Base-by-base conservation (phyloP, 2,888 invertebrate species). In the Drosophila acutilabella region DNA sequence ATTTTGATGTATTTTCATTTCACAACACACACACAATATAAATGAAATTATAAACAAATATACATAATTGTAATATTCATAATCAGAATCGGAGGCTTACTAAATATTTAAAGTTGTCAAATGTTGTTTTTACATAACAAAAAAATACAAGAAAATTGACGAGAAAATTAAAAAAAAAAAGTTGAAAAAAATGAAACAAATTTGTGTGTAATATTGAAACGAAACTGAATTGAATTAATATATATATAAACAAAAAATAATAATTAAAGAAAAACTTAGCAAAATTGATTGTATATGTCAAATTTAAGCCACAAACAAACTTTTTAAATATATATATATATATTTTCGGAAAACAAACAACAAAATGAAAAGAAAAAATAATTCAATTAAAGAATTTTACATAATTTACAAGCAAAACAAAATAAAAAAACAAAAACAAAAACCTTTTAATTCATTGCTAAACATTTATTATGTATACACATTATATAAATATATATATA, bases 391-490 rank as follows among this genome's bases (percentile, higher is more conserved):
- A 36, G 8, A 64, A 54, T 60, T 74, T 68, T 53, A 71, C 76
- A 74, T 61, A 18, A 59, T 65, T 70, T 72, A 66, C 73, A 41
- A n/a, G 23, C 33, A 54, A 13, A 40, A 14, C 44, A 50, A 33
- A n/a, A 41, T 33, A 51, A 13, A 40, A 14, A 50, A 53, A 36
- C 59, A 74, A 60, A 72, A 58, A 81, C 68, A 80, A 73, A 62
- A 77, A 80, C 62, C 59, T 80, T 83, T 79, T 65, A 78, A 76
- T 80, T 80, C 67, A 77, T 88, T 80, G 83, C 75, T 84, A 72
- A 69, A 81, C 76, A 79, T 68, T 81, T 81, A 85, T 66, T 79
- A 71, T 80, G 59, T 78, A 88, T 77, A 65, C 72, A 77, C 51
- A 74, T 44, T 58, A 78, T 44, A 71, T 51, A 67, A 57, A 81